Percentiles rank a stretch among this genome's conserved stretches.
phyloP scores from a whole-genome alignment of 2,113 vertebrate genomes.

The Dissostichus mawsoni region DNA sequence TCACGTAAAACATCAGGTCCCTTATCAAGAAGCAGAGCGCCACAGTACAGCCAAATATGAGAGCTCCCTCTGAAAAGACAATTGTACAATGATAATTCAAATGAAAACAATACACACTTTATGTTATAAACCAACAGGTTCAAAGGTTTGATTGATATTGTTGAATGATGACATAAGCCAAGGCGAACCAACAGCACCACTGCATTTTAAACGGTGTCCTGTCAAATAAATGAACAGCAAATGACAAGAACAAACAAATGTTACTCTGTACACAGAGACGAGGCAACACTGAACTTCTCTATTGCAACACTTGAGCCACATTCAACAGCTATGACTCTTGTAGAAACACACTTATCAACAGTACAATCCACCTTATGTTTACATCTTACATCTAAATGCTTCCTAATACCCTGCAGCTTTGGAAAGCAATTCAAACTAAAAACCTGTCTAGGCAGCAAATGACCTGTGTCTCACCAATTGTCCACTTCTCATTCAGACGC shows the following conservation, averaged over 20 bases:
- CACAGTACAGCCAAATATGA: constrained; percentile 90
- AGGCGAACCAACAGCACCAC: background rate
- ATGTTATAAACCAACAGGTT: background rate
- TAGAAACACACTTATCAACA: background rate
- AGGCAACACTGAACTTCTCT: constrained; percentile 24
- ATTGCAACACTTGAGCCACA: constrained; percentile 14
- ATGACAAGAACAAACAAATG: background rate
- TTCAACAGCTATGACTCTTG: constrained; percentile 17
- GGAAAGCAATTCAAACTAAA: background rate
- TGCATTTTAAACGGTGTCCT: background rate
- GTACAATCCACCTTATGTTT: background rate
- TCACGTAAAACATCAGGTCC: constrained; percentile 99
- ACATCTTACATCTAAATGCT: background rate
- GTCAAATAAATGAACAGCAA: background rate
- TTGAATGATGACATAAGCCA: background rate
- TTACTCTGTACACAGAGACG: background rate
- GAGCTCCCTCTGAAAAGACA: constrained; percentile 80
- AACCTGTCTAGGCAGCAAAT: background rate
- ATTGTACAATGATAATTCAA: constrained; percentile 5
- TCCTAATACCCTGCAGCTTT: constrained; percentile 6
- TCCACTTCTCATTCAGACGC: constrained; percentile 88
- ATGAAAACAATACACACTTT: background rate
- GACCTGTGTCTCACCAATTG: constrained; percentile 77
- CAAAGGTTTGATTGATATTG: background rate
- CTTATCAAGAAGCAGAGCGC: constrained; percentile 92